Evolutionary conservation across 2,888 invertebrate species (phyloP), one percentile per base, ranked within the genome.

Genomic region (Podabrus alpinus): DNA sequence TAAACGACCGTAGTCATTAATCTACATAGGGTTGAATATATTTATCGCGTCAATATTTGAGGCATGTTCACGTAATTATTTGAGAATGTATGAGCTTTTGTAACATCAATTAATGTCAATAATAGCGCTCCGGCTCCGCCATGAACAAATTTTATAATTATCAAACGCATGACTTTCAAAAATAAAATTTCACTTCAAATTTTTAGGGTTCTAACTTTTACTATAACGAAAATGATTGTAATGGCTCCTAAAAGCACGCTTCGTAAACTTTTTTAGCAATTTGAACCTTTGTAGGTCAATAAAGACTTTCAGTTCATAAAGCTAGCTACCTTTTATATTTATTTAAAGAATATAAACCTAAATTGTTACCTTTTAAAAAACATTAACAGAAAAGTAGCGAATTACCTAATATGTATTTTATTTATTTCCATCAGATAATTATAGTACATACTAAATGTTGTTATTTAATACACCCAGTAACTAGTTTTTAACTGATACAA

Each of bases 191-290:
- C 45, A 45, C 45, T 45, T 45, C n/a, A 45, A 45, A 45, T 45
- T 59, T 25, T 64, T 25, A n/a, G 59, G 66, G 59, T 68, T 64
- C 68, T 59, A 70, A 74, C 62, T 74, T 74, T 71, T 68, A 71
- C 68, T 64, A 62, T 68, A 68, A 19, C 21, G 68, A 74, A 67
- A 67, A 71, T 75, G 71, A 75, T 69, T 75, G 71, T 75, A 75
- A 75, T 75, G 74, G 74, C 59, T 59, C 45, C 69, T 75, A 75
- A 75, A 75, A 75, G 74, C 74, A 72, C 71, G 71, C 64, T 71
- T 25, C 66, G 68, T 71, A 75, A 75, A 71, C 71, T 71, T 69
- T 75, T 75, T 75, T 71, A 69, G 68, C 74, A 71, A 75, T 75
- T 71, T 71, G 68, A 68, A 68, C 68, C 25, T 68, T 68, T 62